Conservation (phyloP, 2,113 vertebrate species). For the Chamaetylas fuelleborni region DNA sequence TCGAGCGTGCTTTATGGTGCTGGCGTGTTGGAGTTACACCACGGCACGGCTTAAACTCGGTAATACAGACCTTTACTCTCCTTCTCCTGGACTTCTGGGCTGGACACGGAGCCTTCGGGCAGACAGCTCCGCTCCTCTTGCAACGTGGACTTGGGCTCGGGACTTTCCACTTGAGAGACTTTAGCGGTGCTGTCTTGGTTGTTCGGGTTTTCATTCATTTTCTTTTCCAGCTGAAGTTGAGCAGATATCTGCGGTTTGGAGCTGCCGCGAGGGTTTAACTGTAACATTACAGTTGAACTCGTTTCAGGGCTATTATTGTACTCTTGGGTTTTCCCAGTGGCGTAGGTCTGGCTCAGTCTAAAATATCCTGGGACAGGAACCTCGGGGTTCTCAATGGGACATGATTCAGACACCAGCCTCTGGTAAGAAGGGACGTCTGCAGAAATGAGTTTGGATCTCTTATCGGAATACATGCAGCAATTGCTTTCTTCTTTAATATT, state of each 20-base stretch:
- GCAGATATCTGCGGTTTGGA: slow-evolving; percentile 89
- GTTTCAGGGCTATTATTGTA: slow-evolving; percentile 89
- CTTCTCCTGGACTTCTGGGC: slow-evolving; percentile 91
- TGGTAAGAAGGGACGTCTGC: slow-evolving; percentile 90
- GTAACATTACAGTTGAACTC: slow-evolving; percentile 92
- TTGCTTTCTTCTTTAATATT: slow-evolving; percentile 98
- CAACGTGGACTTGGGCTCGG: slow-evolving; percentile 84
- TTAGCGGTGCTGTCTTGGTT: slow-evolving; percentile 81
- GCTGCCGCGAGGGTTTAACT: slow-evolving; percentile 88
- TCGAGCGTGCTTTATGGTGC: slow-evolving; percentile 88
- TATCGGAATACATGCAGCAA: slow-evolving; percentile 99
- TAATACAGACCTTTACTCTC: slow-evolving; percentile 98
- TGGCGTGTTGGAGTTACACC: slow-evolving; percentile 82
- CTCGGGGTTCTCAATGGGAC: slow-evolving; percentile 92
- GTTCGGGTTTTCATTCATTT: slow-evolving; percentile 82
- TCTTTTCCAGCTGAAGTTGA: slow-evolving; percentile 89
- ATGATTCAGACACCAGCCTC: slow-evolving; percentile 88
- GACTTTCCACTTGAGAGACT: slow-evolving; percentile 85
- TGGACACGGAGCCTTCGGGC: slow-evolving; percentile 88
- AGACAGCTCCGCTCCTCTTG: slow-evolving; percentile 87
- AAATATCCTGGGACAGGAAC: slow-evolving; percentile 99
- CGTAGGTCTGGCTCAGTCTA: slow-evolving; percentile 98
- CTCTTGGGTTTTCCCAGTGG: slow-evolving; percentile 92
- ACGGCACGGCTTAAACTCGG: slow-evolving; percentile 84
- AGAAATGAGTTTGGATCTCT: slow-evolving; percentile 91